Conservation (phyloP, 2,113 vertebrate species). For the Pachyramphus minor region DNA sequence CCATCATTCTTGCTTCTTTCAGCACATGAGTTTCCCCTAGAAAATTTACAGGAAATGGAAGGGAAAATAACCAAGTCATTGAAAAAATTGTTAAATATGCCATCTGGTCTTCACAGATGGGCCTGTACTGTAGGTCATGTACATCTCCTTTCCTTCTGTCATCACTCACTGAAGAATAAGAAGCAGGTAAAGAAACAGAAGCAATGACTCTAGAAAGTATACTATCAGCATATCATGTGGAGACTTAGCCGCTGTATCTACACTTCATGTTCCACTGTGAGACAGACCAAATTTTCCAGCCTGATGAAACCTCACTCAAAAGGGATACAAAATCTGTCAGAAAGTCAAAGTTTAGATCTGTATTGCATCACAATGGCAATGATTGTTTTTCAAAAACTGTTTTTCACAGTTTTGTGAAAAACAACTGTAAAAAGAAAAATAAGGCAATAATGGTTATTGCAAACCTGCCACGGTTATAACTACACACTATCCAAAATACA, state of each 20-base stretch:
- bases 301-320: neutral
- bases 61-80: conserved; percentile 26
- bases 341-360: neutral
- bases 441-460: neutral
- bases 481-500: neutral
- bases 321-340: neutral
- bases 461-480: neutral
- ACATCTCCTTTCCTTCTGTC: neutral
- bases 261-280: neutral
- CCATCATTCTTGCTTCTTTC: conserved; percentile 23
- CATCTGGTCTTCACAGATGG: conserved; percentile 40
- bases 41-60: conserved; percentile 47
- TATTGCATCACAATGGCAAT: neutral
- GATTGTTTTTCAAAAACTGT: no score
- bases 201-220: neutral
- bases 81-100: conserved; percentile 10
- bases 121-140: neutral
- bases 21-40: neutral
- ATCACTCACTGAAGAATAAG: neutral
- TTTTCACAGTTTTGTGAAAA: no score
- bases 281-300: neutral
- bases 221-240: neutral
- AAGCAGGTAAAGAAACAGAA: conserved; percentile 14
- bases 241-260: neutral
- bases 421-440: neutral